Percentiles rank a stretch among this genome's conserved stretches.
Evolutionary conservation across 2,888 invertebrate species (phyloP).

Genomic region (Scrobipalpa atriplicella): DNA sequence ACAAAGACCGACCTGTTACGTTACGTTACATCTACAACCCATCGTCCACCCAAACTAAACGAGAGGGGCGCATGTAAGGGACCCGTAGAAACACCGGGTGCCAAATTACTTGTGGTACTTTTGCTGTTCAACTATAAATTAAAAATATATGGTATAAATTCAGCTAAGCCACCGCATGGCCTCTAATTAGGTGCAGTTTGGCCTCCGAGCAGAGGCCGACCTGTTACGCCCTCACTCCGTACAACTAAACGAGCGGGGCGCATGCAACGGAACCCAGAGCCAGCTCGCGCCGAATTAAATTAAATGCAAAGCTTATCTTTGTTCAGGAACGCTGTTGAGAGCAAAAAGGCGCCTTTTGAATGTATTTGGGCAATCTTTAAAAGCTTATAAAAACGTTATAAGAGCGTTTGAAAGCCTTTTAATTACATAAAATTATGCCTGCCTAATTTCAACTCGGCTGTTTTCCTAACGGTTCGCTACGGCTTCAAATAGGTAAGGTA

Average conservation of each 20-base stretch:
- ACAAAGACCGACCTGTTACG: constrained; percentile 61
- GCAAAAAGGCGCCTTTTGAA: not conserved
- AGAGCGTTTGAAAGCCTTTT: too few species aligned
- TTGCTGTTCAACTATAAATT: not conserved
- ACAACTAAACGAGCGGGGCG: constrained; percentile 52
- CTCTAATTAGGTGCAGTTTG: not conserved
- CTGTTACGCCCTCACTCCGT: constrained; percentile 62
- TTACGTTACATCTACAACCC: too few species aligned
- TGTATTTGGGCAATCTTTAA: not conserved
- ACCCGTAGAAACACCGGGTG: constrained; percentile 34
- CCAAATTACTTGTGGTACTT: too few species aligned
- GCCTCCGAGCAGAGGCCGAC: constrained; percentile 42
- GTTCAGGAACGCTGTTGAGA: not conserved
- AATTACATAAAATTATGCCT: too few species aligned
- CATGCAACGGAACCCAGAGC: constrained; percentile 57
- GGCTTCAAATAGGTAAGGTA: too few species aligned
- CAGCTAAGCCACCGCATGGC: not conserved
- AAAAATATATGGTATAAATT: not conserved
- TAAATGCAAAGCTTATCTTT: constrained; percentile 45
- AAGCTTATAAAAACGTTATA: too few species aligned
- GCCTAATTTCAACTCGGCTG: too few species aligned
- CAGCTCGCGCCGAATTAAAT: constrained; percentile 58
- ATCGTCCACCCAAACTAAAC: constrained; percentile 47
- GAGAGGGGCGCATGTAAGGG: constrained; percentile 60
- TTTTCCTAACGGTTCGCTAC: too few species aligned